These are phyloP conservation scores for Pseudoatta argentina DNA, from an alignment of 1,140 invertebrate species.

Conservation along the genomic window DNA sequence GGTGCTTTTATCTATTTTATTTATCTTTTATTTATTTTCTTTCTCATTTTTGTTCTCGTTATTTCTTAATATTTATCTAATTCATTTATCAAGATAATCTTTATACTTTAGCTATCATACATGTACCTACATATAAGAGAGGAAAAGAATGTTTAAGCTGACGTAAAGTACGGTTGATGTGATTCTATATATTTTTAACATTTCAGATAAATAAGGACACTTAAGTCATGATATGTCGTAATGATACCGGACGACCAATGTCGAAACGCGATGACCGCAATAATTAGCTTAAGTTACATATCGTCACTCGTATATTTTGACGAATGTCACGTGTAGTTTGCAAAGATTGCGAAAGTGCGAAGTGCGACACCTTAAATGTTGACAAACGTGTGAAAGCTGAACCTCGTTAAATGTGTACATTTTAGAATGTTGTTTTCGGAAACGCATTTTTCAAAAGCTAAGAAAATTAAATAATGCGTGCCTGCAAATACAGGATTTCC, in stretches of 20 bases:
- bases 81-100: background rate
- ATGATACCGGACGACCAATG: background rate
- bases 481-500: too few relatives aligned
- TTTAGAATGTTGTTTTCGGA: background rate
- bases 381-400: conserved; percentile 13
- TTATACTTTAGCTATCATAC: background rate
- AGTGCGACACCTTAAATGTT: conserved; percentile 12
- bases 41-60: background rate
- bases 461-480: background rate
- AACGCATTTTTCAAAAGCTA: background rate
- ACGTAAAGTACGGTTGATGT: background rate
- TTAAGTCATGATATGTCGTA: conserved; percentile 19
- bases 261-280: conserved; percentile 15
- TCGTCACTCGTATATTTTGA: conserved; percentile 48
- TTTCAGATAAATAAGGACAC: background rate
- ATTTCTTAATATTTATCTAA: background rate
- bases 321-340: conserved; percentile 42
- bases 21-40: background rate
- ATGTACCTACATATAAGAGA: too few relatives aligned
- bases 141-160: background rate
- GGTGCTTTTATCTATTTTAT: background rate
- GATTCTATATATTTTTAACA: background rate
- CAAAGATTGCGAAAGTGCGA: conserved; percentile 31
- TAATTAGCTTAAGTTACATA: conserved; percentile 26
- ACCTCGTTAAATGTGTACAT: background rate